These are phyloP conservation scores for Nasonia vitripennis DNA, from an alignment of 1,140 invertebrate genomes.

Conservation along the genomic window DNA sequence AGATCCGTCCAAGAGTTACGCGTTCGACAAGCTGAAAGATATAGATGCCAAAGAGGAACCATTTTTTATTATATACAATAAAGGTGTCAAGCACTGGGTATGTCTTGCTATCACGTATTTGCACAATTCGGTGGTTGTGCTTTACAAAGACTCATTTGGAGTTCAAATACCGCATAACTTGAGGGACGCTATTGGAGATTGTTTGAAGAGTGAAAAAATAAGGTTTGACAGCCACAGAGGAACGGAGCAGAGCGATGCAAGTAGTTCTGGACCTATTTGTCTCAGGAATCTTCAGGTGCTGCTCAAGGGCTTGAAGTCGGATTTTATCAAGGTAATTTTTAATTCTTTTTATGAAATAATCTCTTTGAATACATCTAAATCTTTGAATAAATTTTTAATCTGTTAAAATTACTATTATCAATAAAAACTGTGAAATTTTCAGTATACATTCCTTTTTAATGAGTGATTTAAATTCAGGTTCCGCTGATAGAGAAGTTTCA, in stretches of 20 bases:
- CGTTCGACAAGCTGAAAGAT: neutral
- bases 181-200: constrained; percentile 33
- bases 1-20: constrained; percentile 9
- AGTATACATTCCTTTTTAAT: too few relatives aligned
- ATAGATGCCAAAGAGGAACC: neutral
- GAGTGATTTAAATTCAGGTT: neutral
- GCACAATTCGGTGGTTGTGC: constrained; percentile 33
- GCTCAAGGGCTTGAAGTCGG: constrained; percentile 45
- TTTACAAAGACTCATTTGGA: constrained; percentile 48
- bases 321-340: constrained; percentile 32
- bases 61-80: constrained; percentile 29
- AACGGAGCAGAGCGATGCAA: constrained; percentile 46
- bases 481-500: constrained; percentile 49
- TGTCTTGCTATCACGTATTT: constrained; percentile 37
- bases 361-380: neutral
- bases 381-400: neutral
- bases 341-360: neutral
- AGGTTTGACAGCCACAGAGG: constrained; percentile 43
- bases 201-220: constrained; percentile 3
- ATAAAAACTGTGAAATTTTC: too few relatives aligned
- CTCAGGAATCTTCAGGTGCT: constrained; percentile 47
- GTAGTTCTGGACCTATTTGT: constrained; percentile 46
- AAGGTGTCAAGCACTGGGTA: constrained; percentile 40
- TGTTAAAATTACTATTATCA: neutral
- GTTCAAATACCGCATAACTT: constrained; percentile 27